phyloP scores from a whole-genome alignment of 2,888 invertebrate species.

The Pammene aurita region DNA sequence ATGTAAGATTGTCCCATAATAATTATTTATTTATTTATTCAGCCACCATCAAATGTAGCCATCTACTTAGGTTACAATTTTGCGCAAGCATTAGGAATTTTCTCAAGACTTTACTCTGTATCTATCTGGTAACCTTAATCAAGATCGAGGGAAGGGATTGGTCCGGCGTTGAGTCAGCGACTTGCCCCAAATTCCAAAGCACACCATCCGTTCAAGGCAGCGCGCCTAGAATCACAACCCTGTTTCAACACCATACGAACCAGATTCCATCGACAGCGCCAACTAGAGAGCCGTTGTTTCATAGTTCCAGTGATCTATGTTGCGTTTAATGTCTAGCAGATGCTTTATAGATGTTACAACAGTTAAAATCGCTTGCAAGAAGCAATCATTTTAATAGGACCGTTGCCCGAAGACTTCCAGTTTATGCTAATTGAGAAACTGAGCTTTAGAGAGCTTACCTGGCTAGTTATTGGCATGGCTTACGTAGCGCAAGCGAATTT shows the following conservation, averaged over 20 bases:
- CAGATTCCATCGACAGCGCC: slow-evolving; percentile 50
- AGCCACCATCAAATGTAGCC: too few relatives aligned
- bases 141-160: slow-evolving; percentile 71
- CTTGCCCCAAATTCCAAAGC: slow-evolving; percentile 78
- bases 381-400: slow-evolving; percentile 35
- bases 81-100: background rate
- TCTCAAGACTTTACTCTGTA: background rate
- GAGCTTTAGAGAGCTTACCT: slow-evolving; percentile 27
- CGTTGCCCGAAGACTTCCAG: slow-evolving; percentile 26
- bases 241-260: slow-evolving; percentile 49
- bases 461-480: background rate
- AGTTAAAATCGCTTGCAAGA: slow-evolving; percentile 49
- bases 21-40: too few relatives aligned
- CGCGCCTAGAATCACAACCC: slow-evolving; percentile 58
- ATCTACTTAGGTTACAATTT: too few relatives aligned
- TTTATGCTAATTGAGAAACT: slow-evolving; percentile 32
- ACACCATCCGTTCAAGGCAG: slow-evolving; percentile 67
- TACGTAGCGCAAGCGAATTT: background rate
- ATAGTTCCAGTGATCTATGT: slow-evolving; percentile 60
- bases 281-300: slow-evolving; percentile 68
- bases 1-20: too few relatives aligned
- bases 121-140: slow-evolving; percentile 41
- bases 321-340: slow-evolving; percentile 67
- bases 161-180: slow-evolving; percentile 78
- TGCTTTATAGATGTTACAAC: slow-evolving; percentile 63